A percentile compares a stretch with the other conserved stretches of the same genome.
phyloP scores from a whole-genome alignment of 2,888 invertebrate genomes.

The Camptogramma bilineatum region DNA sequence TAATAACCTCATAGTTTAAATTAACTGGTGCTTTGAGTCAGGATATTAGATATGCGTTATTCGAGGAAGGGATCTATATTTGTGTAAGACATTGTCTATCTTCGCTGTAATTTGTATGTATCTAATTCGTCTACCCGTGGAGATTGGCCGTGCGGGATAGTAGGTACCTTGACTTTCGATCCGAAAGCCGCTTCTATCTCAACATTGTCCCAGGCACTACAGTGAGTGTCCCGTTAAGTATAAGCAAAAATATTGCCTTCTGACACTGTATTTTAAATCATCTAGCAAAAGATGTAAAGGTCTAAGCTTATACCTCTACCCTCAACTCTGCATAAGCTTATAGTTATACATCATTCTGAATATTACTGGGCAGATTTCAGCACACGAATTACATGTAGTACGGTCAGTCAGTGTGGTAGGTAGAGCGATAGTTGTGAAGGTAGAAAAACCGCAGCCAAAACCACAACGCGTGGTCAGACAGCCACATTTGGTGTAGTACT shows the following conservation, averaged over 20 bases:
- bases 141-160: too few species aligned
- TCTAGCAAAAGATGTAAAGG: too few species aligned
- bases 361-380: background rate
- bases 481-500: background rate
- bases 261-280: too few species aligned
- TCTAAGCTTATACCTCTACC: too few species aligned
- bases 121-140: too few species aligned
- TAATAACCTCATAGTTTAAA: constrained; percentile 35
- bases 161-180: too few species aligned
- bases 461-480: background rate
- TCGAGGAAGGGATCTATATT: background rate
- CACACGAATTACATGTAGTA: background rate
- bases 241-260: too few species aligned
- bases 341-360: background rate
- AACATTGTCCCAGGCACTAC: too few species aligned
- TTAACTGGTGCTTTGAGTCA: constrained; percentile 21
- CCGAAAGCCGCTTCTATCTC: too few species aligned
- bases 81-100: background rate
- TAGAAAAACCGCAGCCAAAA: background rate
- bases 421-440: background rate
- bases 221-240: too few species aligned
- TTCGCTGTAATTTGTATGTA: background rate
- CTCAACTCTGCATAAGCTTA: too few species aligned
- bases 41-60: constrained; percentile 17
- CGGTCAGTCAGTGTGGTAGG: background rate